Base-by-base conservation (phyloP, 2,113 vertebrate species). In the Heterocephalus glaber region DNA sequence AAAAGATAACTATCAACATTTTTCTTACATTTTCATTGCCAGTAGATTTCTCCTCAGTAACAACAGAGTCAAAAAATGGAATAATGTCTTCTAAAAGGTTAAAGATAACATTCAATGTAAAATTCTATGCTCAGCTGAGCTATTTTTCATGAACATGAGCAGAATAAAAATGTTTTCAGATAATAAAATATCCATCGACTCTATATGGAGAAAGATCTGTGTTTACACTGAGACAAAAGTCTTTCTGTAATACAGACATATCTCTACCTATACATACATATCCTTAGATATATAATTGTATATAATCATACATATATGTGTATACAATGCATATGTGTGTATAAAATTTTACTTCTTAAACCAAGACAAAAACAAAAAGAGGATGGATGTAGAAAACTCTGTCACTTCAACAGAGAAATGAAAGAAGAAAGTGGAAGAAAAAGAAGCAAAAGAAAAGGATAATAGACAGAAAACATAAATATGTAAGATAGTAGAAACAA, bases 141-240 rank as follows among this genome's bases (percentile, higher is more conserved):
- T 60, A 65, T 61, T 49, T 90, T 90, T 81, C 26, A 90, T 86
- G 28, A 30, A 9, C 26, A 33, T 41, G 22, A 66, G 24, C 61
- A 63, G 68, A 85, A 94, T 65, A 86, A 95, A 96, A 81, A 58
- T 49, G 60, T 16, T 65, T 38, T 65, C 22, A 76, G 35, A 24
- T 30, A 80, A 81, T 49, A 86, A 93, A 95, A 82, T 68, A 77
- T 19, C 12, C 30, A 61, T n/a, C 61, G 47, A 81, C 35, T 80
- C 19, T 63, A 10, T 24, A 10, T 26, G 76, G 17, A 70, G 12
- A 79, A 85, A 54, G 33, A 66, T 58, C 26, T 83, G 26, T 47
- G 7, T 77, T 20, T 38, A 16, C 16, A 49, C 2, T 72, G 11
- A 82, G 33, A 61, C n/a, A 82, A 77, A 52, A 1, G 11, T 90